Base-by-base conservation (phyloP, 1,140 invertebrate species). In the Eulimnadia texana region DNA sequence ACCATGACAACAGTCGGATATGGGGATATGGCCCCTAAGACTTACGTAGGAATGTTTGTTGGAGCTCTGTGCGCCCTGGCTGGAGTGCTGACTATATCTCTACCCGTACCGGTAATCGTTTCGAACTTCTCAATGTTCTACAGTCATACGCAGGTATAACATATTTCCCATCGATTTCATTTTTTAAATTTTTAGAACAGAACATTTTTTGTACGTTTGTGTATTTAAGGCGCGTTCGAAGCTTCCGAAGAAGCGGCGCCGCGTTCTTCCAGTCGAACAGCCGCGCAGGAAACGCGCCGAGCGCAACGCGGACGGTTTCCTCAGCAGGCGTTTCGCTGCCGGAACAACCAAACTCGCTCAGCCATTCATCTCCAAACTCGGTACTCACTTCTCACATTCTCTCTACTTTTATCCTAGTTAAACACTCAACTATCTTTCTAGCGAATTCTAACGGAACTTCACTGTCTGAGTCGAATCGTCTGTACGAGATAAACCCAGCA, bases 61-160 rank as follows among this genome's bases (percentile, higher is more conserved):
- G 91, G 91, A 0, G 86, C 86, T 1, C 74, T 93, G 0, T 95
- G 91, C 73, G 90, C 91, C 1, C 71, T 95, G 24, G 85, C 88
- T 16, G 91, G 92, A 42, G 91, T 94, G 60, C 77, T 95, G 1
- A 92, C 89, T 23, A 94, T 95, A 66, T 90, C 90, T 0, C 78
- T 95, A 25, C 90, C 90, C 0, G 90, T 96, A 49, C 92, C 91
- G 3, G 90, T 94, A 66, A 93, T 95, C 64, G 91, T 94, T 60
- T 89, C 86, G 66, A 95, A 94, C 74, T 94, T 94, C 77, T 88
- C 86, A 23, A 89, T 91, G 83, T 93, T 93, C 73, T 93, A 93
- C 71, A 91, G 88, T 1, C 90, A 95, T 70, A 93, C 90, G 2
- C 84, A 86, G 80, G 83, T 83, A 73, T 78, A 64, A 25, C 16